Evolutionary conservation across 2,888 invertebrate genomes (phyloP).

Genomic region (Matsumyia berberina): DNA sequence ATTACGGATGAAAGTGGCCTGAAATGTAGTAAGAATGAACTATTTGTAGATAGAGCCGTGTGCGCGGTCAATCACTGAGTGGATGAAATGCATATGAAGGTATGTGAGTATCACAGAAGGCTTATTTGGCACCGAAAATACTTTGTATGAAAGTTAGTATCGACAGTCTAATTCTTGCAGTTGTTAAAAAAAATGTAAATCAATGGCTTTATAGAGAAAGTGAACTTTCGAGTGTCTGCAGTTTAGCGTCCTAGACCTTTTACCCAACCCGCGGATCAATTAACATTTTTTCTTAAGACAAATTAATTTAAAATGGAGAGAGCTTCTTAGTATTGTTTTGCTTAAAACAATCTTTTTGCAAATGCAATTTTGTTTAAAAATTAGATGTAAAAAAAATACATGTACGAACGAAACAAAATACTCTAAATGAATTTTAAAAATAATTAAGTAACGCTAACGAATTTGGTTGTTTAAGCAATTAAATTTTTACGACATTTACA

Average conservation of each 20-base stretch:
- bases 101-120: conserved; percentile 5
- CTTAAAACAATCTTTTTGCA: not conserved
- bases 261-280: not conserved
- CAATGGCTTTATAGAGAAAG: too few species aligned
- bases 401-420: not conserved
- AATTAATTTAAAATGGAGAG: conserved; percentile 12
- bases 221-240: too few species aligned
- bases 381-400: not conserved
- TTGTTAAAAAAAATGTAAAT: not conserved
- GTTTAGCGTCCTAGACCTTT: not conserved
- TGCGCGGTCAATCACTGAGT: too few species aligned
- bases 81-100: not conserved
- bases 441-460: conserved; percentile 56
- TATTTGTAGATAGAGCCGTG: too few species aligned
- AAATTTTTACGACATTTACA: conserved; percentile 26
- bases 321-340: conserved; percentile 11
- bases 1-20: too few species aligned
- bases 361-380: conserved; percentile 1
- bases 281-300: not conserved
- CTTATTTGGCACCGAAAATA: not conserved
- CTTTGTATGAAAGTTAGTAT: not conserved
- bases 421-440: conserved; percentile 21
- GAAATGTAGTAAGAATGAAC: too few species aligned
- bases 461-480: conserved; percentile 35
- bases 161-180: not conserved